These are phyloP conservation scores for Pseudomugil gertrudae DNA, from an alignment of 2,797 vertebrate genomes.

Conservation along the genomic window DNA sequence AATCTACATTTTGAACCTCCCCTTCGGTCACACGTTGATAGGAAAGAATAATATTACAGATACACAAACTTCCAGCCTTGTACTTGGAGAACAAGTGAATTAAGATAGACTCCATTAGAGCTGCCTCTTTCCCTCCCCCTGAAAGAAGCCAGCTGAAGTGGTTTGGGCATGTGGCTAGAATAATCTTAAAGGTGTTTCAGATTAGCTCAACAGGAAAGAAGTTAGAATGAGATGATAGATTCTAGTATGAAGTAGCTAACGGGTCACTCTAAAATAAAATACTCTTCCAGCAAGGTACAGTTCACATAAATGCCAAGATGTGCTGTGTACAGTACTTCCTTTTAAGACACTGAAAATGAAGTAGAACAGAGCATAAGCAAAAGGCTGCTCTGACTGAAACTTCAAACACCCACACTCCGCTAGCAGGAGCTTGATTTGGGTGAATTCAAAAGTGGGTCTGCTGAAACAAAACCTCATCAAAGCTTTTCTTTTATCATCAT, in stretches of 20 bases:
- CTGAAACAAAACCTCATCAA: conserved; percentile 67
- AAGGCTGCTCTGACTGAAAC: conserved; percentile 27
- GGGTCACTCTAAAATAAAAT: not conserved
- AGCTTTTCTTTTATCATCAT: conserved; percentile 60
- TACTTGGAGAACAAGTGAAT: not conserved
- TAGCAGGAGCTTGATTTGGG: conserved; percentile 40
- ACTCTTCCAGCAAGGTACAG: not conserved
- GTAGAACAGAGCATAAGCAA: conserved; percentile 13
- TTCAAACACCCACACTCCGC: conserved; percentile 23
- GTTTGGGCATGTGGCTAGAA: not conserved
- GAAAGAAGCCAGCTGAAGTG: not conserved
- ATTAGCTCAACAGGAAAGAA: not conserved
- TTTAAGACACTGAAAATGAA: conserved; percentile 11
- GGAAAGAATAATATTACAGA: not conserved
- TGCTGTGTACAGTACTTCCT: not conserved
- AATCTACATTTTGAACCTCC: not conserved
- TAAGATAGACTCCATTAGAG: not conserved
- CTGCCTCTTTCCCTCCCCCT: not conserved
- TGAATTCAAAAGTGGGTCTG: conserved; percentile 54
- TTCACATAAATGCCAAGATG: not conserved
- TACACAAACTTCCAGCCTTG: not conserved
- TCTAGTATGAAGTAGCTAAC: not conserved
- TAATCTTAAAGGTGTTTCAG: not conserved
- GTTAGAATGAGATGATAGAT: too few relatives aligned
- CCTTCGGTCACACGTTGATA: not conserved